Conservation (phyloP, 2,113 vertebrate genomes). For the Hucho hucho region DNA sequence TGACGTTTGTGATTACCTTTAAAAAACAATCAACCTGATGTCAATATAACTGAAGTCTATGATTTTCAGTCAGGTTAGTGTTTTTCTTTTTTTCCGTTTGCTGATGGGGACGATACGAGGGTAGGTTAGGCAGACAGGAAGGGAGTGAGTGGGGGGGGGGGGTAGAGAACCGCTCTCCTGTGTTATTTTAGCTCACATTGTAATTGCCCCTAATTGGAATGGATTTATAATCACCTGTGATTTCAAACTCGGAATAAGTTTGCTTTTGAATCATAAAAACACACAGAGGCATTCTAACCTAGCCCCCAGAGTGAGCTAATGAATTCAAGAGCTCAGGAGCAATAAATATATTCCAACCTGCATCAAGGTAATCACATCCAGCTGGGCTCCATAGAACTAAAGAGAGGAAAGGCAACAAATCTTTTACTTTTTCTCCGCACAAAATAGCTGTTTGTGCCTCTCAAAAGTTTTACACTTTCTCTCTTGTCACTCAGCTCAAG, state of each 20-base stretch:
- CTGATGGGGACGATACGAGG: background rate
- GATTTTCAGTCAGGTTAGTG: background rate
- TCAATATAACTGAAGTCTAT: no score
- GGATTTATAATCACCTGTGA: constrained; percentile 27
- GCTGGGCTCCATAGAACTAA: no score
- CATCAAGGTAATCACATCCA: no score
- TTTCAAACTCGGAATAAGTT: background rate
- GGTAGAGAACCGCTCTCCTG: background rate
- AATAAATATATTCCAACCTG: no score
- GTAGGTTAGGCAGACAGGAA: background rate
- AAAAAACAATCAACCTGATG: no score
- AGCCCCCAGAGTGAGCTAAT: constrained; percentile 8
- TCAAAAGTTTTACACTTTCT: no score
- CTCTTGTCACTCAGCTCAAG: no score
- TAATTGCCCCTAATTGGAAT: constrained; percentile 40
- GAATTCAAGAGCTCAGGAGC: background rate
- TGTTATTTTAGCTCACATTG: constrained; percentile 8
- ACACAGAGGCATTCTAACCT: background rate
- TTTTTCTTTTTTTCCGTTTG: background rate
- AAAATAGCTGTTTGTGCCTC: no score
- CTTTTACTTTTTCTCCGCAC: no score
- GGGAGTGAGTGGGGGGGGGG: no score
- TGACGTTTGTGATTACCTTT: background rate
- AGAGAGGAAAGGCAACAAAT: no score
- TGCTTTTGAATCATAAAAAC: background rate